Evolutionary conservation across 2,113 vertebrate species (phyloP), one percentile per base, ranked within the genome.

Genomic region (Sceloporus tristichus): DNA sequence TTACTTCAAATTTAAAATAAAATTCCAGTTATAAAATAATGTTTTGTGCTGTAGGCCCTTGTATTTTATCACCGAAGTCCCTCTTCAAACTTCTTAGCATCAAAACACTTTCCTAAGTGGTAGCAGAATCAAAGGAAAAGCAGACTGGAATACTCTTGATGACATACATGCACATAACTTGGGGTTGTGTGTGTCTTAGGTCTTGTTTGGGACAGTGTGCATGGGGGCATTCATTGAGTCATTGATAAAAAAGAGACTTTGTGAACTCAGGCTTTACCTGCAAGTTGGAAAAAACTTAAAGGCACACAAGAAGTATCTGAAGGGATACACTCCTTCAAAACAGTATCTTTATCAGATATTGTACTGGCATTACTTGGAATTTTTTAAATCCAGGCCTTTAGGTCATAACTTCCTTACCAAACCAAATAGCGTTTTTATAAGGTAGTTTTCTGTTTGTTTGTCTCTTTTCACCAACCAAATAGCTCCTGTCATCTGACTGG

Each of bases 401-500:
- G 53, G 54, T 56, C 74, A 75, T 74, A 5, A 62, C 73, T 82
- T 74, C 73, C 16, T 56, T 29, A 42, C 48, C 8, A 16, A 68
- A 13, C 25, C 7, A 18, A 18, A 42, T 29, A 88, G 27, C 54
- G 89, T 85, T 48, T 89, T 79, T 25, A 53, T 56, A 85, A 42
- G 7, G 48, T 54, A 73, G 2, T 71, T 71, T 54, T 79, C 53
- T 79, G 54, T 18, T 40, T 59, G 78, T 79, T 65, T 29, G 68
- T 84, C 85, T 8, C 62, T 27, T 85, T 92, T 85, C 0, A 8
- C 27, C 88, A 76, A 83, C 70, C 68, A 19, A 85, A 89, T 81
- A 95, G 93, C 85, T 96, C 21, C 56, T 93, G 83, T 92, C 86
- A 9, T 94, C 70, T 5, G 95, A 96, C 75, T 97, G 97, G 93